A percentile compares a stretch with the other conserved stretches of the same genome.
Evolutionary conservation across 2,888 invertebrate species (phyloP).

Genomic region (Stomorhina lunata): DNA sequence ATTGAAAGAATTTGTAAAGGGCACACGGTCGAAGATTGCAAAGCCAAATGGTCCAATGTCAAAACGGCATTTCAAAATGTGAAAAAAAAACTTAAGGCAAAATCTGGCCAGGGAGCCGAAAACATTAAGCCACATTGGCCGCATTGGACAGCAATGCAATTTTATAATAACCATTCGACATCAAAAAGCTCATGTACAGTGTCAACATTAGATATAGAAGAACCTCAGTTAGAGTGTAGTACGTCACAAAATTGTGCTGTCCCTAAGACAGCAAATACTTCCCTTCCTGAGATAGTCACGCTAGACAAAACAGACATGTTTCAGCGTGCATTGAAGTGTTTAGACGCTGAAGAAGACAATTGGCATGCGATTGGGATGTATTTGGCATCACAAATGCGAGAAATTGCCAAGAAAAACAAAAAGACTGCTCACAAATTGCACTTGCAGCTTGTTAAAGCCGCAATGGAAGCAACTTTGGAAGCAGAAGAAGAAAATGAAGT

Average conservation of each 20-base stretch:
- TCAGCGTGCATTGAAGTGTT: background rate
- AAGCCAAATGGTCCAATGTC: no score
- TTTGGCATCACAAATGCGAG: background rate
- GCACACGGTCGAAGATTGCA: no score
- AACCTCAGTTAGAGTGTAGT: background rate
- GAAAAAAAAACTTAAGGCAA: no score
- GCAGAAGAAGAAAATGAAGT: background rate
- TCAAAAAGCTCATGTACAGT: no score
- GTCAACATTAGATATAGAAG: background rate
- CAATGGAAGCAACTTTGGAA: background rate
- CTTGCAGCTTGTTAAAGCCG: background rate
- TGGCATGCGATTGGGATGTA: constrained; percentile 1
- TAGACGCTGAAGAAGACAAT: background rate
- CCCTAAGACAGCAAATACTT: no score
- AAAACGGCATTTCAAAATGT: no score
- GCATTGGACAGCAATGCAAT: no score
- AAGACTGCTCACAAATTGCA: background rate
- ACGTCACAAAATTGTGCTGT: background rate
- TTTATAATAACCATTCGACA: no score
- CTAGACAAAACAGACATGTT: background rate
- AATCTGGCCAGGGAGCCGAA: no score
- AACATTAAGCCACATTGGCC: no score
- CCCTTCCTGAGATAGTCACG: no score
- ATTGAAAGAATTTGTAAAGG: no score
- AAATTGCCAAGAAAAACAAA: constrained; percentile 1